These are phyloP conservation scores for Spinibarbus caldwelli DNA, from an alignment of 2,797 vertebrate genomes.

Conservation along the genomic window DNA sequence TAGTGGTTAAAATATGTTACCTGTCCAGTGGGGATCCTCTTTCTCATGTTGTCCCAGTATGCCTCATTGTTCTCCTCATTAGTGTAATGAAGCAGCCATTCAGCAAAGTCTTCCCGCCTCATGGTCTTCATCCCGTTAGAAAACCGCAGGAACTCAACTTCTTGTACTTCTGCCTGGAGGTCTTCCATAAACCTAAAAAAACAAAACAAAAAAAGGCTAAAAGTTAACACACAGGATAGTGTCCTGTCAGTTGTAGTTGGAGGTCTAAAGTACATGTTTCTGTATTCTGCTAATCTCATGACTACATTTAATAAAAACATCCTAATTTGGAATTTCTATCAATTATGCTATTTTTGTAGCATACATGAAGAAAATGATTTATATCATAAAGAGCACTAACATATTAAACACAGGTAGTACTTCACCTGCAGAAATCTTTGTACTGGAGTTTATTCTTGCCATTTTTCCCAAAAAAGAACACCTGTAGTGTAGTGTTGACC, in stretches of 20 bases:
- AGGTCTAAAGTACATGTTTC: neutral
- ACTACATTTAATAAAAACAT: neutral
- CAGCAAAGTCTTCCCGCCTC: constrained; percentile 95
- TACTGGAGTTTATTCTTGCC: constrained; percentile 90
- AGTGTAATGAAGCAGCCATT: constrained; percentile 97
- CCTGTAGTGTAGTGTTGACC: constrained; percentile 88
- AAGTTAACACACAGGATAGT: neutral
- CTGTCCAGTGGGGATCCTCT: constrained; percentile 89
- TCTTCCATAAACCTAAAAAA: constrained; percentile 97
- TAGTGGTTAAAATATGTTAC: constrained; percentile 66
- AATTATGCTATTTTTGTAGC: neutral
- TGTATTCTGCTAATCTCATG: neutral
- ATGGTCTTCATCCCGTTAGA: constrained; percentile 94
- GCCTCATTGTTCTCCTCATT: constrained; percentile 91
- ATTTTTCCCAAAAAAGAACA: constrained; percentile 90
- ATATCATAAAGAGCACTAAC: constrained; percentile 1
- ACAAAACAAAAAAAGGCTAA: constrained; percentile 19
- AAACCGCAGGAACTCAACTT: constrained; percentile 97
- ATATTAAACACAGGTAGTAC: neutral
- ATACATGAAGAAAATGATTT: neutral
- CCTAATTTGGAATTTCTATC: neutral
- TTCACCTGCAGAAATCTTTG: constrained; percentile 87
- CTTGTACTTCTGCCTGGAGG: constrained; percentile 93
- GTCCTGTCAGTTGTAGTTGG: neutral
- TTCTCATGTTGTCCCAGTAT: constrained; percentile 94